Conservation (phyloP, 1,140 invertebrate genomes). For the Caenorhabditis remanei region DNA sequence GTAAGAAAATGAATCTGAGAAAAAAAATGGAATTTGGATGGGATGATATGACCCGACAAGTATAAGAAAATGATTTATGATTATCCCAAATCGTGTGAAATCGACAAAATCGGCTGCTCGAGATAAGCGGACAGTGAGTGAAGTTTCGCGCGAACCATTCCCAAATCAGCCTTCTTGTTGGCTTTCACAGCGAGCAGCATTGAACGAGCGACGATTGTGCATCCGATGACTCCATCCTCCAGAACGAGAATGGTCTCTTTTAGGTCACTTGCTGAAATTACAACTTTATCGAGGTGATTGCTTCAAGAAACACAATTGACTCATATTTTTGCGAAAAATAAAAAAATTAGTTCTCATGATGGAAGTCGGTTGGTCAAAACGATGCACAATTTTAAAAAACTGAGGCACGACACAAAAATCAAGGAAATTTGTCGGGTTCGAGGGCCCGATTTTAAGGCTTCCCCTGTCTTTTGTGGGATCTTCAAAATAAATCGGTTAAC, state of each 20-base stretch:
- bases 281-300: slow-evolving; percentile 12
- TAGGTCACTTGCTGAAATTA: slow-evolving; percentile 54
- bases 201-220: slow-evolving; percentile 40
- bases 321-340: no score
- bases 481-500: no score
- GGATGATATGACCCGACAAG: slow-evolving; percentile 1
- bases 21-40: slow-evolving; percentile 16
- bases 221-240: slow-evolving; percentile 53
- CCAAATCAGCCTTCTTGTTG: slow-evolving; percentile 51
- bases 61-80: background rate
- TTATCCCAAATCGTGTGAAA: slow-evolving; percentile 38
- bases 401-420: no score
- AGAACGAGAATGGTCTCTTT: slow-evolving; percentile 46
- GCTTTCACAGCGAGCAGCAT: slow-evolving; percentile 58
- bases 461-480: no score
- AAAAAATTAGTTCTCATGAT: no score
- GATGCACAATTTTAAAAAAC: no score
- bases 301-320: background rate
- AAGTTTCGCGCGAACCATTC: slow-evolving; percentile 56
- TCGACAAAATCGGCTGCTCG: slow-evolving; percentile 40
- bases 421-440: no score
- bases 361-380: no score
- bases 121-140: slow-evolving; percentile 51
- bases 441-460: no score
- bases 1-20: background rate